phyloP scores from a whole-genome alignment of 2,113 vertebrate species.

The Colossoma macropomum region DNA sequence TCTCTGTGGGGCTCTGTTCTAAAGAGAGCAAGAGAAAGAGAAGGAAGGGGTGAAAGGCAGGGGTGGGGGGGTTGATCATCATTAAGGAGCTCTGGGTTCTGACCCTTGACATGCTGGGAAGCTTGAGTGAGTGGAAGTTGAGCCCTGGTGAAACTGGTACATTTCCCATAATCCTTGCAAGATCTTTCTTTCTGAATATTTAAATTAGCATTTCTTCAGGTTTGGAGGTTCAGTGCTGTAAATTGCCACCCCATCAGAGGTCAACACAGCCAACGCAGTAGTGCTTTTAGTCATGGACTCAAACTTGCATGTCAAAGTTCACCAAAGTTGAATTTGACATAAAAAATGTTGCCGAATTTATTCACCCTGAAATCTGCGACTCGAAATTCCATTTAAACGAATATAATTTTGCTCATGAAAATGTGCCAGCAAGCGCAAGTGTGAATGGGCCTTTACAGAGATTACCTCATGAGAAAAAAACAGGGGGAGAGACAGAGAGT shows the following conservation, averaged over 20 bases:
- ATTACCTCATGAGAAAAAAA: slow-evolving; percentile 68
- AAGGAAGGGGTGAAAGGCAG: slow-evolving; percentile 3
- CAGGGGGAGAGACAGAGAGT: slow-evolving; percentile 41
- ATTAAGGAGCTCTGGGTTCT: slow-evolving; percentile 79
- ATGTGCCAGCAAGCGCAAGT: no score
- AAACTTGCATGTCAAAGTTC: no score
- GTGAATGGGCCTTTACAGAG: slow-evolving; percentile 14
- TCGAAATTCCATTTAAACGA: no score
- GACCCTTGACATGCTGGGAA: slow-evolving; percentile 74
- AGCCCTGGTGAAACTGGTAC: slow-evolving; percentile 77
- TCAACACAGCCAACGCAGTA: no score
- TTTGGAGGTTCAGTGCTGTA: no score
- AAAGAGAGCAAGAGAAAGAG: slow-evolving; percentile 9
- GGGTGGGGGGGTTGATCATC: slow-evolving; percentile 59
- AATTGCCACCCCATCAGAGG: no score
- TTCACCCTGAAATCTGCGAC: no score
- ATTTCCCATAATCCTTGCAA: slow-evolving; percentile 67
- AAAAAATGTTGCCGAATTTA: no score
- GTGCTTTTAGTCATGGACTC: no score
- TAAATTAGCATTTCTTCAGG: no score
- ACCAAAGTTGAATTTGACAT: no score
- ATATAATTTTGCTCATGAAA: no score
- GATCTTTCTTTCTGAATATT: slow-evolving; percentile 76
- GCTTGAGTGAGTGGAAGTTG: slow-evolving; percentile 68
- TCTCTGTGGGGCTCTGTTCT: slow-evolving; percentile 15